Percentiles rank a stretch among this genome's conserved stretches.
These are phyloP conservation scores for Zosterops pallidus DNA, from an alignment of 2,113 vertebrate genomes.

Conservation along the genomic window DNA sequence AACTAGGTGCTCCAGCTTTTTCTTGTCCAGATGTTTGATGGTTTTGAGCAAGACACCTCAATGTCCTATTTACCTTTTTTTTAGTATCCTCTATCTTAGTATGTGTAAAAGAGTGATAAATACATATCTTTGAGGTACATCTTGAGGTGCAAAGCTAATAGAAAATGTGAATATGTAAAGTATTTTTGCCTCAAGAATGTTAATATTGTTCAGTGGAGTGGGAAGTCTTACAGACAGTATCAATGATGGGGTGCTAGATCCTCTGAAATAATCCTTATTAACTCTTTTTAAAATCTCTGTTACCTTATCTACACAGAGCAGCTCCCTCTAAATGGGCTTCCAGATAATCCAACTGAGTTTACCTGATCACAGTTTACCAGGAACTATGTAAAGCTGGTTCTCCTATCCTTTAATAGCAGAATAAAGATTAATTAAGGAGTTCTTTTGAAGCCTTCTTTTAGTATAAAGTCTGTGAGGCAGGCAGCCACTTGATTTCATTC, in stretches of 20 bases:
- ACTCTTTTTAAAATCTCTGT: not conserved
- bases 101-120: not conserved
- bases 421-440: not conserved
- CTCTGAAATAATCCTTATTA: not conserved
- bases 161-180: not conserved
- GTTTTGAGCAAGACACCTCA: not conserved
- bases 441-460: not conserved
- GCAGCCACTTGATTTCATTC: not conserved
- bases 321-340: not conserved
- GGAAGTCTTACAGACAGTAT: not conserved
- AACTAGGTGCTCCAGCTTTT: not conserved
- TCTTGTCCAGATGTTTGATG: not conserved
- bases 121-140: fast-evolving
- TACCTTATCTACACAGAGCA: not conserved
- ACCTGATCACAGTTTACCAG: not conserved
- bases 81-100: not conserved
- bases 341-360: not conserved
- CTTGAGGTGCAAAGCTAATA: not conserved
- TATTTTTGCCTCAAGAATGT: not conserved
- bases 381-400: not conserved
- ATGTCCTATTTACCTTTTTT: not conserved
- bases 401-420: not conserved
- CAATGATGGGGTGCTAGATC: not conserved
- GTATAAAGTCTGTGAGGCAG: not conserved
- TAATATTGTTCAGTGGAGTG: not conserved